Conservation (phyloP, 2,113 vertebrate species). For the Onychostoma macrolepis region DNA sequence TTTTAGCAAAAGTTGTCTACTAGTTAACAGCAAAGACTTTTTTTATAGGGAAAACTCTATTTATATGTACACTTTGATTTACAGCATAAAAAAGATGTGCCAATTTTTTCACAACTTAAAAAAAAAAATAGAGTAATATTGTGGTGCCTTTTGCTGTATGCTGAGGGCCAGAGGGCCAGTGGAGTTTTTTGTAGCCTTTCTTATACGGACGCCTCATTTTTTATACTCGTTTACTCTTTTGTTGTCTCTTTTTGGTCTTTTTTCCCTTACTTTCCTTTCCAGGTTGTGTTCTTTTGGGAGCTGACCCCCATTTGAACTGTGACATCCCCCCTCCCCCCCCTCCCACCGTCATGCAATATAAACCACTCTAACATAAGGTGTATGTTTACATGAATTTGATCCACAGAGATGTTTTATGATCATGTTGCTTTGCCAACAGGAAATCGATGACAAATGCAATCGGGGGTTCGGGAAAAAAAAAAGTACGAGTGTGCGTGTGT, state of each 20-base stretch:
- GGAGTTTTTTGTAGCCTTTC: slow-evolving; percentile 91
- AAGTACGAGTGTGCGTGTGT: slow-evolving; percentile 25
- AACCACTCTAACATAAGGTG: slow-evolving; percentile 80
- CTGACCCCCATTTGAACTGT: slow-evolving; percentile 72
- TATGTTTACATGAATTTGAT: slow-evolving; percentile 82
- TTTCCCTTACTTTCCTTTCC: slow-evolving; percentile 66
- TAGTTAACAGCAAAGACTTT: slow-evolving; percentile 99
- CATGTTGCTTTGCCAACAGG: slow-evolving; percentile 65
- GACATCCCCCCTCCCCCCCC: slow-evolving; percentile 61
- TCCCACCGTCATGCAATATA: slow-evolving; percentile 75
- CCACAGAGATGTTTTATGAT: slow-evolving; percentile 68
- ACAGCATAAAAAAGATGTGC: slow-evolving; percentile 96
- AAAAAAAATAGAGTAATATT: slow-evolving; percentile 92
- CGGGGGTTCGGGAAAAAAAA: slow-evolving; percentile 48
- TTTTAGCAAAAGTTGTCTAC: slow-evolving; percentile 99
- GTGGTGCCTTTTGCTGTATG: slow-evolving; percentile 99
- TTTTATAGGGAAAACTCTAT: slow-evolving; percentile 99
- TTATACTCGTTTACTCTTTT: slow-evolving; percentile 77
- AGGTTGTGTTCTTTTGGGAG: slow-evolving; percentile 74
- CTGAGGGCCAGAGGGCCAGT: slow-evolving; percentile 89
- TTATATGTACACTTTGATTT: slow-evolving; percentile 99
- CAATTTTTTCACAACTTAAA: slow-evolving; percentile 98
- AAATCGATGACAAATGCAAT: slow-evolving; percentile 64
- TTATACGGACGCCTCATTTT: slow-evolving; percentile 86
- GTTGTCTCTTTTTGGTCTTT: slow-evolving; percentile 66